Conservation (phyloP, 2,797 vertebrate species). For the Danio aesculapii region DNA sequence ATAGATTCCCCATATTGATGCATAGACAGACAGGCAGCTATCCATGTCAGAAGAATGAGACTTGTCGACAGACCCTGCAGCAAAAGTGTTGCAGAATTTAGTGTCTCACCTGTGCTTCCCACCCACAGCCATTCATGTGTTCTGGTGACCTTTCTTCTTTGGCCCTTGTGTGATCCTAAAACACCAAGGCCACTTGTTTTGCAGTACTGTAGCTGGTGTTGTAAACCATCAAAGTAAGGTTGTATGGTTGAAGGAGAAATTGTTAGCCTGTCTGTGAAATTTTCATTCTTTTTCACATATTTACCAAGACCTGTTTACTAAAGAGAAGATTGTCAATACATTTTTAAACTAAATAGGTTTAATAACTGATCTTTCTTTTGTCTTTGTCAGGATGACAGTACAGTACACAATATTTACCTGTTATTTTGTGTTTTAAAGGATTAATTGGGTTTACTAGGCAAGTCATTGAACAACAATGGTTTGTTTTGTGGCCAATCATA, state of each 20-base stretch:
- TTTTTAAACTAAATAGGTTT: no score
- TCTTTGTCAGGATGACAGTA: no score
- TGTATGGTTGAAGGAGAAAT: background rate
- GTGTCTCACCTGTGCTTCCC: constrained; percentile 25
- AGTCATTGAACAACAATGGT: no score
- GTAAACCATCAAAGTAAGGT: background rate
- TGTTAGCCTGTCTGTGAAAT: no score
- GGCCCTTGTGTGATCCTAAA: constrained; percentile 15
- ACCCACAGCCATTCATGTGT: constrained; percentile 12
- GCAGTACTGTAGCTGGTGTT: background rate
- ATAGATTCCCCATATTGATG: background rate
- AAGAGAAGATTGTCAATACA: no score
- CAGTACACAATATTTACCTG: no score
- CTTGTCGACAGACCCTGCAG: constrained; percentile 1
- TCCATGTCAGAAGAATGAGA: background rate
- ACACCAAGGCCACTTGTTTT: background rate
- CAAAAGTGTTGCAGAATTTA: background rate
- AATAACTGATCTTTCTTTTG: background rate
- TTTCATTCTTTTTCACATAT: no score
- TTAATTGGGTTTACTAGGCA: no score
- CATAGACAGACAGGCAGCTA: background rate
- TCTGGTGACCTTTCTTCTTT: constrained; percentile 49
- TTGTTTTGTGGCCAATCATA: no score
- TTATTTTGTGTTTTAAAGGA: no score
- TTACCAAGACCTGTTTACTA: no score